phyloP scores from a whole-genome alignment of 2,888 invertebrate genomes.

The Meandrusa payeni region DNA sequence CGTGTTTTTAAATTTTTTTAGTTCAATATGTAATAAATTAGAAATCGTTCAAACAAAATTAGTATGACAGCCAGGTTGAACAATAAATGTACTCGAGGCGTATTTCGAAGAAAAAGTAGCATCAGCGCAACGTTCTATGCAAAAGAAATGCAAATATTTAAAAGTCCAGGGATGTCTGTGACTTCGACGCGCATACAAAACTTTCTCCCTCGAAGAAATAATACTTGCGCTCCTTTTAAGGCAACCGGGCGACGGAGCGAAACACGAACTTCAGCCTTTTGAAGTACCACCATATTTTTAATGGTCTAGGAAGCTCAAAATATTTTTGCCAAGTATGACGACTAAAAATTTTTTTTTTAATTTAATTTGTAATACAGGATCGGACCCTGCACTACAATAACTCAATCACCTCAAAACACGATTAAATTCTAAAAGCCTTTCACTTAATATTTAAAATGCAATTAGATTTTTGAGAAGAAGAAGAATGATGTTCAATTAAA shows the following conservation, averaged over 20 bases:
- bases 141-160: slow-evolving; percentile 71
- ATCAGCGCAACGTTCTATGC: slow-evolving; percentile 43
- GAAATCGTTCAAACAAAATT: slow-evolving; percentile 26
- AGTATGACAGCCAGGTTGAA: slow-evolving; percentile 29
- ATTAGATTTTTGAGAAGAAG: too few species aligned
- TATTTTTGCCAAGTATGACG: too few species aligned
- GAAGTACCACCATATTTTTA: background rate
- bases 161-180: slow-evolving; percentile 55
- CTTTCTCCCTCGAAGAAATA: slow-evolving; percentile 67
- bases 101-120: slow-evolving; percentile 42
- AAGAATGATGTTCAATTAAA: too few species aligned
- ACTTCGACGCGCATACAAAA: slow-evolving; percentile 52
- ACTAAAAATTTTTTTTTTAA: too few species aligned
- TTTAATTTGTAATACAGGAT: too few species aligned
- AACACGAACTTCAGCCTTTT: slow-evolving; percentile 30
- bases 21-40: slow-evolving; percentile 8
- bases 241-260: slow-evolving; percentile 48
- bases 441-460: too few species aligned
- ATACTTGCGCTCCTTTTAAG: slow-evolving; percentile 63
- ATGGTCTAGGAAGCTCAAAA: too few species aligned
- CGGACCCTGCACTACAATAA: too few species aligned
- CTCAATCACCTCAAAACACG: too few species aligned
- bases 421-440: too few species aligned
- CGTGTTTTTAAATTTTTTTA: too few species aligned
- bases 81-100: slow-evolving; percentile 31